These are phyloP conservation scores for Dendropsophus ebraccatus DNA, from an alignment of 2,113 vertebrate genomes.

Conservation along the genomic window DNA sequence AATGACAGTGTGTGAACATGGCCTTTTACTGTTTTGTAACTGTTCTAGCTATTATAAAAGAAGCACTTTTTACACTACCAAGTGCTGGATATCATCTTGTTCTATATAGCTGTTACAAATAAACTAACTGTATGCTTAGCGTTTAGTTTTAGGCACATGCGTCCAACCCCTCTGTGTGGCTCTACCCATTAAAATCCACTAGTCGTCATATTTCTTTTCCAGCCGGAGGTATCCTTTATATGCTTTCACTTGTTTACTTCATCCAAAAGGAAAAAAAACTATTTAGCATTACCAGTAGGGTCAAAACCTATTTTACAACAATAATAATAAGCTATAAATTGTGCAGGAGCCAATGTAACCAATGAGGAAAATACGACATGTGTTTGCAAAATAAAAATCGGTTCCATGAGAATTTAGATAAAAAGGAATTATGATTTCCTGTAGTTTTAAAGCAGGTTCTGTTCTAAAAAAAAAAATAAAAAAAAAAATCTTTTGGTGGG, in stretches of 20 bases:
- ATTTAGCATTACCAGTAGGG: not conserved
- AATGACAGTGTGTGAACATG: no score
- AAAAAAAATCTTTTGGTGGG: not conserved
- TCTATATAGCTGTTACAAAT: no score
- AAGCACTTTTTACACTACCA: no score
- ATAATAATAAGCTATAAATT: conserved; percentile 9
- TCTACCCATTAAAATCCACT: no score
- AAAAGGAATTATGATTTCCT: conserved; percentile 46
- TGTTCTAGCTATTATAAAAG: no score
- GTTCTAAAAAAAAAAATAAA: not conserved
- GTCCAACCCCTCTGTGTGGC: no score
- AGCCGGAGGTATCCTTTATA: not conserved
- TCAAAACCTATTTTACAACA: not conserved
- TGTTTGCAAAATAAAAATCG: conserved; percentile 6
- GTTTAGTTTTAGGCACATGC: no score
- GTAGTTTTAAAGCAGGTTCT: conserved; percentile 40
- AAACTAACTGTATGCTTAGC: no score
- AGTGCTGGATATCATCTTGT: no score
- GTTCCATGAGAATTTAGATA: conserved; percentile 28
- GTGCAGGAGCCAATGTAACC: conserved; percentile 20
- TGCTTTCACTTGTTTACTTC: not conserved
- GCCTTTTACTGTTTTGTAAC: no score
- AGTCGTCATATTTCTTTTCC: no score
- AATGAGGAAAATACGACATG: not conserved
- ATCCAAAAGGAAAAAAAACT: not conserved